A percentile compares a stretch with the other conserved stretches of the same genome.
These are phyloP conservation scores for Macquaria ambigua DNA, from an alignment of 2,113 vertebrate genomes.

Conservation along the genomic window DNA sequence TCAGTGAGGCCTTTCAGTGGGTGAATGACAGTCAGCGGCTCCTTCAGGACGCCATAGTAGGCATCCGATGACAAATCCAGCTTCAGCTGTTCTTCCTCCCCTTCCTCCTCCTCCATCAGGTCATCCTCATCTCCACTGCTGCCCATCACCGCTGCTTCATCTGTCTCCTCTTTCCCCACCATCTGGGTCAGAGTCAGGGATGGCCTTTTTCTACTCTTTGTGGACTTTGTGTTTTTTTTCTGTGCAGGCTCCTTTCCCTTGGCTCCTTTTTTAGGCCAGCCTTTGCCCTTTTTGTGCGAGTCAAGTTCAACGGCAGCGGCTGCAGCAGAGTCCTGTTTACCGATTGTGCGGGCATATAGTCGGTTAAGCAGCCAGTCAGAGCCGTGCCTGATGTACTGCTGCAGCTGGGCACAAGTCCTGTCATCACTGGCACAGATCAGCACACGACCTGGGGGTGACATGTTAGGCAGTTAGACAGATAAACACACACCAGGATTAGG, in stretches of 20 bases:
- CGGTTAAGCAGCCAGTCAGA: conserved; percentile 88
- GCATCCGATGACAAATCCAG: conserved; percentile 90
- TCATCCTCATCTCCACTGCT: conserved; percentile 83
- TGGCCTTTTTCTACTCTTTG: conserved; percentile 78
- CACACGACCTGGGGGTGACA: conserved; percentile 86
- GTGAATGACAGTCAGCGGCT: conserved; percentile 93
- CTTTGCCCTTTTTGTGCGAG: conserved; percentile 73
- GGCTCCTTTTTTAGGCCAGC: conserved; percentile 57
- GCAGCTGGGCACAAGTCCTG: conserved; percentile 94
- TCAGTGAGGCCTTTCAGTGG: conserved; percentile 92
- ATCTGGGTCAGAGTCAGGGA: conserved; percentile 90
- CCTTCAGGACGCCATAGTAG: conserved; percentile 92
- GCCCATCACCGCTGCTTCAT: conserved; percentile 53
- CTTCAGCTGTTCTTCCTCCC: conserved; percentile 81
- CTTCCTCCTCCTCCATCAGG: conserved; percentile 63
- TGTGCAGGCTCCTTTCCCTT: conserved; percentile 81
- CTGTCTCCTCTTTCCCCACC: conserved; percentile 78
- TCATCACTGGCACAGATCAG: conserved; percentile 97
- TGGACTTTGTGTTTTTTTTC: conserved; percentile 67
- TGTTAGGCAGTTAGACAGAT: background rate
- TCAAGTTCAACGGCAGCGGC: conserved; percentile 61
- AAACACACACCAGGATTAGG: background rate
- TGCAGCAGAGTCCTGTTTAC: conserved; percentile 84
- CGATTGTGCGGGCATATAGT: conserved; percentile 90
- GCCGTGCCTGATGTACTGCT: conserved; percentile 88